Evolutionary conservation across 1,140 invertebrate species (phyloP).

Genomic region (Drosophila subobscura): DNA sequence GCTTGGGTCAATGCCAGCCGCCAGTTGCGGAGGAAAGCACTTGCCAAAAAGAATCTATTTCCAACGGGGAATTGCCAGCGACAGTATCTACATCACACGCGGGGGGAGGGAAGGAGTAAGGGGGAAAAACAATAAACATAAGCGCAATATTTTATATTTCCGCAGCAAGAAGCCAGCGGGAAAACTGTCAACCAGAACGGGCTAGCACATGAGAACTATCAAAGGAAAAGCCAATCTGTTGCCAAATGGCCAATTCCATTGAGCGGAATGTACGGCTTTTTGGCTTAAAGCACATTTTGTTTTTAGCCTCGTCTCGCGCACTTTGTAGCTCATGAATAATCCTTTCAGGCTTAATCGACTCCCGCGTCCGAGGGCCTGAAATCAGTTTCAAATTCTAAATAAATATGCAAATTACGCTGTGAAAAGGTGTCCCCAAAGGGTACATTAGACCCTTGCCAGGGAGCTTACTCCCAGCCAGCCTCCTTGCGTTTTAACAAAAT

Average conservation of each 20-base stretch:
- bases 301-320: constrained; percentile 1
- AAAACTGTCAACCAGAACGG: constrained; percentile 61
- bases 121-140: constrained; percentile 72
- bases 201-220: constrained; percentile 51
- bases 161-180: constrained; percentile 70
- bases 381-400: constrained; percentile 53
- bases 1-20: constrained; percentile 50
- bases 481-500: constrained; percentile 22
- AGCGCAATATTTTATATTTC: constrained; percentile 79
- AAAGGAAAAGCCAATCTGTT: constrained; percentile 35
- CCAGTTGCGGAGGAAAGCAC: constrained; percentile 8
- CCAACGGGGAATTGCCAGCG: constrained; percentile 68
- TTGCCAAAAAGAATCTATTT: constrained; percentile 72
- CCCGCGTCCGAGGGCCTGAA: constrained; percentile 31
- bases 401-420: constrained; percentile 66
- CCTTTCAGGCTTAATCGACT: constrained; percentile 66
- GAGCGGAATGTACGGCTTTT: constrained; percentile 13
- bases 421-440: constrained; percentile 58
- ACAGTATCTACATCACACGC: constrained; percentile 19
- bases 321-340: constrained; percentile 76
- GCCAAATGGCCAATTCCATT: constrained; percentile 62
- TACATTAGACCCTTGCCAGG: constrained; percentile 46
- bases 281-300: constrained; percentile 52
- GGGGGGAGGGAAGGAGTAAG: too few relatives aligned
- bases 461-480: too few relatives aligned